These are phyloP conservation scores for Capreolus pygargus DNA, from an alignment of 2,113 vertebrate species.

Conservation along the genomic window DNA sequence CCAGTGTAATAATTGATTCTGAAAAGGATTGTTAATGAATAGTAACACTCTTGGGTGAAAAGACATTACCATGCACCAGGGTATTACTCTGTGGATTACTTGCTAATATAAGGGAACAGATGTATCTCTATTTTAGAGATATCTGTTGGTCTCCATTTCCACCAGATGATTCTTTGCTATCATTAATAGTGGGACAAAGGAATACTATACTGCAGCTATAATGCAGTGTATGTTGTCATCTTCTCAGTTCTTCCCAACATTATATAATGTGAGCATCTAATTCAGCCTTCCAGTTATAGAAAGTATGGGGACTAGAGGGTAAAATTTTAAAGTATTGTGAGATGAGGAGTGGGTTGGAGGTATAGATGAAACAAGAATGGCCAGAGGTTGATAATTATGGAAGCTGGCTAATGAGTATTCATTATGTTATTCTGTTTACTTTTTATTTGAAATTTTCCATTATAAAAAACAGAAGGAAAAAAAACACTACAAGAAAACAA, in stretches of 20 bases:
- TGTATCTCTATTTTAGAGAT: neutral
- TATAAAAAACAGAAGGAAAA: neutral
- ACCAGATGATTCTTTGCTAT: neutral
- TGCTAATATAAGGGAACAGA: neutral
- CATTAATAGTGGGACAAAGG: neutral
- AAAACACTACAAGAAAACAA: neutral
- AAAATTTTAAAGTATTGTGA: neutral
- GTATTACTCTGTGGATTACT: neutral
- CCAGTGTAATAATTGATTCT: neutral
- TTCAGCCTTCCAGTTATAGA: neutral
- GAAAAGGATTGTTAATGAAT: neutral
- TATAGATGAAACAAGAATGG: neutral
- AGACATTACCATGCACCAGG: neutral
- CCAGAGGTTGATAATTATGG: neutral
- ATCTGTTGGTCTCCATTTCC: neutral
- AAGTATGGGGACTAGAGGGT: neutral
- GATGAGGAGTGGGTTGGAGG: neutral
- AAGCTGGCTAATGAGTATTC: neutral
- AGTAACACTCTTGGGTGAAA: neutral
- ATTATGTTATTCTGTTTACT: neutral
- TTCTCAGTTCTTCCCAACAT: neutral
- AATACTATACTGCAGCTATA: neutral
- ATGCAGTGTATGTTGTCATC: neutral
- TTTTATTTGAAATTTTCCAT: neutral
- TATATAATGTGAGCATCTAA: neutral